Percentiles rank a stretch among this genome's conserved stretches.
Conservation (phyloP, 1,140 invertebrate species). For the Drosophila varians region DNA sequence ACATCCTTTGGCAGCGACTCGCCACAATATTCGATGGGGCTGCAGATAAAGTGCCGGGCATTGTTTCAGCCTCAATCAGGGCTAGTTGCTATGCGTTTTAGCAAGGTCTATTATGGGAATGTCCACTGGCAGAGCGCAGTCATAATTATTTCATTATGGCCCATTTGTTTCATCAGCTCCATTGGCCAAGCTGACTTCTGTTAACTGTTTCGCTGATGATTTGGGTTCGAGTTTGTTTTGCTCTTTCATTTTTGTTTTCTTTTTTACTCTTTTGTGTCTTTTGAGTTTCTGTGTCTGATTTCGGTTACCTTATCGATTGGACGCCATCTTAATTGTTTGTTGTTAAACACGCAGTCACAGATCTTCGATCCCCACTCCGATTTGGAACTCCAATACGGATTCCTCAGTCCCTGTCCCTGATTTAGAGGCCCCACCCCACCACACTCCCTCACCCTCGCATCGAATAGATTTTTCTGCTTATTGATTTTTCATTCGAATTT, state of each 20-base stretch:
- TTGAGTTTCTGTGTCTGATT: slow-evolving; percentile 50
- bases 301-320: slow-evolving; percentile 68
- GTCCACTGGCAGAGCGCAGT: slow-evolving; percentile 58
- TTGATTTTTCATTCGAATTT: slow-evolving; percentile 82
- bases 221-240: slow-evolving; percentile 6
- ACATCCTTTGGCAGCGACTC: slow-evolving; percentile 50
- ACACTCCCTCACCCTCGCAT: no score
- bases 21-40: slow-evolving; percentile 47
- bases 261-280: slow-evolving; percentile 1
- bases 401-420: slow-evolving; percentile 39
- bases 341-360: slow-evolving; percentile 75
- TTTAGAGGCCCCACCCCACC: slow-evolving; percentile 26
- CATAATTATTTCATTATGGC: slow-evolving; percentile 83
- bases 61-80: slow-evolving; percentile 67
- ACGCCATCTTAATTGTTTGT: slow-evolving; percentile 83
- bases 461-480: slow-evolving; percentile 73
- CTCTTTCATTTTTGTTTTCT: not conserved
- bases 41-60: slow-evolving; percentile 60
- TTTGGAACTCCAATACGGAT: slow-evolving; percentile 20
- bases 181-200: slow-evolving; percentile 65
- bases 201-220: slow-evolving; percentile 52
- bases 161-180: slow-evolving; percentile 76
- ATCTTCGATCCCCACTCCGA: slow-evolving; percentile 29
- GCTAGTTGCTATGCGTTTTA: slow-evolving; percentile 70
- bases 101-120: slow-evolving; percentile 39